Conservation (phyloP, 2,113 vertebrate species). For the Miniopterus natalensis region DNA sequence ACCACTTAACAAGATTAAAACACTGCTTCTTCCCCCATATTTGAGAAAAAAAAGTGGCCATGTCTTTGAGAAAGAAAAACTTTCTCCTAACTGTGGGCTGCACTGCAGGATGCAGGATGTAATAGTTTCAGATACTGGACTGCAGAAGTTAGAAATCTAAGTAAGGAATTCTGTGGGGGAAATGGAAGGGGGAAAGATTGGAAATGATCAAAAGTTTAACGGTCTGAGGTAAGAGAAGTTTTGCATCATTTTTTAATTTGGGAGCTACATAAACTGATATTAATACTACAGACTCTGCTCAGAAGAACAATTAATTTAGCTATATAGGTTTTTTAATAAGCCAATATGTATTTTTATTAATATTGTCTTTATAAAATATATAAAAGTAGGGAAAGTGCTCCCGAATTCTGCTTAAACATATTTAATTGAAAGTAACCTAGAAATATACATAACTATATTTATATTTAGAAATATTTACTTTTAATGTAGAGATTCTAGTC, state of each 20-base stretch:
- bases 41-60: not conserved
- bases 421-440: not conserved
- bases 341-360: not conserved
- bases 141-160: not conserved
- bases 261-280: slow-evolving; percentile 78
- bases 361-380: not conserved
- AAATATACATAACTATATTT: not conserved
- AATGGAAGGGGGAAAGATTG: not conserved
- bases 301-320: not conserved
- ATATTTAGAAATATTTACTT: slow-evolving; percentile 28
- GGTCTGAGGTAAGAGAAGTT: slow-evolving; percentile 72
- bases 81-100: not conserved
- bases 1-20: not conserved
- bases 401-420: not conserved
- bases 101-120: not conserved
- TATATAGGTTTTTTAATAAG: not conserved
- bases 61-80: not conserved
- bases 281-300: slow-evolving; percentile 73
- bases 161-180: not conserved
- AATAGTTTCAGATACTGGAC: not conserved
- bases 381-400: not conserved
- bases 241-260: slow-evolving; percentile 62
- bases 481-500: not conserved
- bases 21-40: not conserved
- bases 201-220: slow-evolving; percentile 71